Conservation (phyloP, 2,888 invertebrate genomes). For the Rotaria macrura region DNA sequence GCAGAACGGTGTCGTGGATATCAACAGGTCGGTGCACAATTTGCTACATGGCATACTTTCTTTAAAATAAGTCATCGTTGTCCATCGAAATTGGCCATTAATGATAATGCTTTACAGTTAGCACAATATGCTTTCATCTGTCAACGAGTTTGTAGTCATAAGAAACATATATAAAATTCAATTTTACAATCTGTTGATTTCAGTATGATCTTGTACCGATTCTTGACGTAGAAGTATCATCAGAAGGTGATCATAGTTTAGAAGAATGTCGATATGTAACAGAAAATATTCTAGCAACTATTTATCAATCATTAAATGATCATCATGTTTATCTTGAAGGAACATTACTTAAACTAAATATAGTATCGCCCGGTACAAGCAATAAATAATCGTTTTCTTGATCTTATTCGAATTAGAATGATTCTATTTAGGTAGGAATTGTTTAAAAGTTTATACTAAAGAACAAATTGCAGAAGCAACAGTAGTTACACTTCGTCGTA, state of each 20-base stretch:
- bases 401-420: neutral
- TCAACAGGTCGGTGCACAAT: conserved; percentile 49
- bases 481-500: conserved; percentile 77
- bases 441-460: conserved; percentile 62
- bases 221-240: conserved; percentile 70
- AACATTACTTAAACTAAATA: conserved; percentile 96
- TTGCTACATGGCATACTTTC: conserved; percentile 52
- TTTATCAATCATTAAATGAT: conserved; percentile 88
- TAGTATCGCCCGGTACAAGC: conserved; percentile 73
- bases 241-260: conserved; percentile 87
- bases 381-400: neutral
- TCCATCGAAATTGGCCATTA: conserved; percentile 47
- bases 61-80: conserved; percentile 47
- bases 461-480: conserved; percentile 81
- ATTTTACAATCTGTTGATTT: neutral
- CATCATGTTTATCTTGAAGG: conserved; percentile 96
- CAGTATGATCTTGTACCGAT: conserved; percentile 81
- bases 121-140: conserved; percentile 44
- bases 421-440: conserved; percentile 32
- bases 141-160: conserved; percentile 38
- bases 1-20: conserved; percentile 46
- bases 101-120: conserved; percentile 50
- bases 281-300: conserved; percentile 81
- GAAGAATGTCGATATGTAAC: conserved; percentile 85
- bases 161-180: no score